Evolutionary conservation across 2,113 vertebrate genomes (phyloP), one percentile per base, ranked within the genome.

Genomic region (Anolis carolinensis): DNA sequence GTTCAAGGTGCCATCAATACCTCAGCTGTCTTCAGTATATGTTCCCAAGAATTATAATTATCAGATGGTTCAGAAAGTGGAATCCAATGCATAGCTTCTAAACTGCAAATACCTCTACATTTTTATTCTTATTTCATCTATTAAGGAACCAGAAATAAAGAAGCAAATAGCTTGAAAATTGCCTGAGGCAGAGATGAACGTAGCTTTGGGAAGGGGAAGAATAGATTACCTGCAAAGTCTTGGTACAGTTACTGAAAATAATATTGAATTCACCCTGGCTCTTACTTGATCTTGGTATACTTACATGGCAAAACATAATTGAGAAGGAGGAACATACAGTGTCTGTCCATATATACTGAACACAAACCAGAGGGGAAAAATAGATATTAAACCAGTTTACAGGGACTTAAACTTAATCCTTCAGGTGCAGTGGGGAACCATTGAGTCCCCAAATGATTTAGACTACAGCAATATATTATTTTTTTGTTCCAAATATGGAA

Each of bases 141-240:
- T 68, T 72, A 84, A 14, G 16, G 52, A 65, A 10, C 62, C 34
- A 78, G 32, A 27, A 83, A 76, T 86, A 83, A 16, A 13, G 71
- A 75, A 23, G 76, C 82, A 82, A 78, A 34, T 63, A 89, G 23
- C 70, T 88, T 79, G 62, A 36, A 89, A 91, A 90, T 52, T 87
- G 44, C 81, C 71, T 25, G 1, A 87, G 73, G 83, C 44, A 81
- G 18, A 36, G 67, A 55, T 9, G 4, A 72, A 68, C 65, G 74
- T 44, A 76, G 71, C 72, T 88, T 76, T 84, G 79, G 83, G 79
- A 21, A 82, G 74, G 32, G 5, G 77, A 79, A 71, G 59, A 44
- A 6, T 48, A 79, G 48, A 78, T 87, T 84, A 13, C 25, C 63
- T 86, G 25, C 72, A 7, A 70, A 72, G 63, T 62, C 55, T 87